Evolutionary conservation across 2,888 invertebrate genomes (phyloP).

Genomic region (Phrixothrix hirtus): DNA sequence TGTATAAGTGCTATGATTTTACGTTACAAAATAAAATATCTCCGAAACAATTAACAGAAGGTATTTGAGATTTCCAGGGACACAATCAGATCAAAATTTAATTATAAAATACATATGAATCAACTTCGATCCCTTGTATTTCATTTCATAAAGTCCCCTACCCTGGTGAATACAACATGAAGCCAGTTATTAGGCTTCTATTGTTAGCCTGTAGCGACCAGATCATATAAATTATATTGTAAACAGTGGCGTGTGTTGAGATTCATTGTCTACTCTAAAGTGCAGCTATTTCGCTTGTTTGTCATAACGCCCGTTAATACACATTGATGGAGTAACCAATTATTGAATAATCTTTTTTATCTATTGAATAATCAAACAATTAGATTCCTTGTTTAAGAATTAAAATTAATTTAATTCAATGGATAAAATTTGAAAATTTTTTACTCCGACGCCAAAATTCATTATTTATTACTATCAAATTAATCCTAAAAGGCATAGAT

Average conservation of each 20-base stretch:
- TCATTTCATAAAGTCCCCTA: constrained; percentile 40
- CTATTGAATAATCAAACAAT: not conserved
- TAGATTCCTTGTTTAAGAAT: no score
- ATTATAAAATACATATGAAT: constrained; percentile 57
- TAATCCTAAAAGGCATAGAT: not conserved
- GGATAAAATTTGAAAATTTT: no score
- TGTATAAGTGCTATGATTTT: constrained; percentile 4
- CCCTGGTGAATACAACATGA: constrained; percentile 51
- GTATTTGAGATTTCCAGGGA: constrained; percentile 47
- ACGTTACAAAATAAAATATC: constrained; percentile 22
- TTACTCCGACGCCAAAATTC: not conserved
- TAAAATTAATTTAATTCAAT: no score
- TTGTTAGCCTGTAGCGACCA: constrained; percentile 57
- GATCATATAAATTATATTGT: constrained; percentile 57
- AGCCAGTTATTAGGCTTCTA: constrained; percentile 56
- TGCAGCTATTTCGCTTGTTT: constrained; percentile 46
- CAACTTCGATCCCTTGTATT: constrained; percentile 50
- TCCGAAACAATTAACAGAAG: constrained; percentile 30
- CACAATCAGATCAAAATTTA: constrained; percentile 57
- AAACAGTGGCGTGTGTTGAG: constrained; percentile 55
- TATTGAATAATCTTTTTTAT: constrained; percentile 2
- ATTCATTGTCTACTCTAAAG: constrained; percentile 49
- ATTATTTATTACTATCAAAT: not conserved
- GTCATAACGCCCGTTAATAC: constrained; percentile 7
- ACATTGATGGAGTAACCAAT: constrained; percentile 6